Base-by-base conservation (phyloP, 2,888 invertebrate species). In the Scelioninae gen. 1 region DNA sequence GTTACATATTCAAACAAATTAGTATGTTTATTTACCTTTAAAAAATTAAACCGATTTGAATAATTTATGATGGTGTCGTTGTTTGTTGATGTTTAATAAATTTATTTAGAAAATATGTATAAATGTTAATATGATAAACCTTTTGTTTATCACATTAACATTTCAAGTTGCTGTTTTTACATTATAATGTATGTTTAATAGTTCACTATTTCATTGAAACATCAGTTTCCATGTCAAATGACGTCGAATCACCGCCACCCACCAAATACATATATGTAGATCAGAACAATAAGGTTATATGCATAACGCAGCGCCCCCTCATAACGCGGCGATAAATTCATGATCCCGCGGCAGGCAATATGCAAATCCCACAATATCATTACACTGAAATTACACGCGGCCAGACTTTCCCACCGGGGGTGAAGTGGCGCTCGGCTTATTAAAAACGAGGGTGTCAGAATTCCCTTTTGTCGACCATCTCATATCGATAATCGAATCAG, bases 371-470 rank as follows among this genome's bases (percentile, higher is more conserved):
- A 80, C 85, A 87, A 88, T 90, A 89, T 91, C 89, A 89, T 91
- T 91, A 90, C 89, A 88, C 84, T 84, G 86, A 91, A 90, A 91
- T 91, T 91, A 91, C 91, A 90, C 87, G 90, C 89, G 88, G 88
- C 85, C 83, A 75, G 77, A 88, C 86, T 91, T 91, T 91, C 91
- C 89, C 91, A 91, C 88, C 89, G 83, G 77, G 62, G 93, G 84
- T 87, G 75, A 88, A 62, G 87, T 76, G 78, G 89, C 93, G 93
- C 68, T 45, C 71, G 76, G 85, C 86, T 91, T 89, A 90, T 90
- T 90, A 90, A 91, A 90, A 90, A 89, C 77, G 85, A 82, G 88
- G 87, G 86, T 87, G 86, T 83, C 84, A 78, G 79, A 83, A 83
- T 84, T 85, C 85, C 79, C 83, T 81, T 86, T 86, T 72, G 76